Evolutionary conservation across 2,888 invertebrate genomes (phyloP).

Genomic region (Drosophila diplacantha): DNA sequence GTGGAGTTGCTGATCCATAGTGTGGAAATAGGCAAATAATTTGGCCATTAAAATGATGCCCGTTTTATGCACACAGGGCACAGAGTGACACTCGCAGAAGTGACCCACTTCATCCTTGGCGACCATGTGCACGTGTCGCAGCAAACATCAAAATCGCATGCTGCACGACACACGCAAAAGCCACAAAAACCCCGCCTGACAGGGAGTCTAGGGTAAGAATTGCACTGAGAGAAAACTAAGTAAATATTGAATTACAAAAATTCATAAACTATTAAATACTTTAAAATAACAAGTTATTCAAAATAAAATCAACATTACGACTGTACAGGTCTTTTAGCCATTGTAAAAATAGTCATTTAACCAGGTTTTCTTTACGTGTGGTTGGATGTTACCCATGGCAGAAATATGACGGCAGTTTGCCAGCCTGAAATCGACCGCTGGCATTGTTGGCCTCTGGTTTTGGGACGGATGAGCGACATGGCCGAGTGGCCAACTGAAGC

Average conservation of each 20-base stretch:
- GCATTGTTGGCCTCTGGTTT: constrained; percentile 33
- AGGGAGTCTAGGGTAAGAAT: not conserved
- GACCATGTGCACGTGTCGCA: constrained; percentile 30
- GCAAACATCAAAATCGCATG: constrained; percentile 41
- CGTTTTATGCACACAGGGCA: constrained; percentile 8
- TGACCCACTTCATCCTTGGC: constrained; percentile 19
- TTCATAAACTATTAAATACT: not conserved
- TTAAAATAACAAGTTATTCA: not conserved
- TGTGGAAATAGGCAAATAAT: constrained; percentile 25
- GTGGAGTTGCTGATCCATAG: constrained; percentile 51
- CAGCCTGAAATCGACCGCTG: constrained; percentile 35
- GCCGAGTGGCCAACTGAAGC: constrained; percentile 36
- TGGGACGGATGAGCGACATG: constrained; percentile 28
- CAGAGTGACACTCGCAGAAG: constrained; percentile 11
- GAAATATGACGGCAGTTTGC: constrained; percentile 29
- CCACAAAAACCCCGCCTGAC: constrained; percentile 18
- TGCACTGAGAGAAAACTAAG: not conserved
- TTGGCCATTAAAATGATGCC: constrained; percentile 24
- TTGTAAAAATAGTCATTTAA: not conserved
- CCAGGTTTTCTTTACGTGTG: not conserved
- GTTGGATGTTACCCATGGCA: constrained; percentile 2
- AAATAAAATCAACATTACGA: not conserved
- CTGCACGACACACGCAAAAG: constrained; percentile 30
- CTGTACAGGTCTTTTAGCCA: not conserved
- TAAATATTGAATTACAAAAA: not conserved